A percentile compares a stretch with the other conserved stretches of the same genome.
These are phyloP conservation scores for Pseudorectes ferrugineus DNA, from an alignment of 2,113 vertebrate genomes.

Conservation along the genomic window DNA sequence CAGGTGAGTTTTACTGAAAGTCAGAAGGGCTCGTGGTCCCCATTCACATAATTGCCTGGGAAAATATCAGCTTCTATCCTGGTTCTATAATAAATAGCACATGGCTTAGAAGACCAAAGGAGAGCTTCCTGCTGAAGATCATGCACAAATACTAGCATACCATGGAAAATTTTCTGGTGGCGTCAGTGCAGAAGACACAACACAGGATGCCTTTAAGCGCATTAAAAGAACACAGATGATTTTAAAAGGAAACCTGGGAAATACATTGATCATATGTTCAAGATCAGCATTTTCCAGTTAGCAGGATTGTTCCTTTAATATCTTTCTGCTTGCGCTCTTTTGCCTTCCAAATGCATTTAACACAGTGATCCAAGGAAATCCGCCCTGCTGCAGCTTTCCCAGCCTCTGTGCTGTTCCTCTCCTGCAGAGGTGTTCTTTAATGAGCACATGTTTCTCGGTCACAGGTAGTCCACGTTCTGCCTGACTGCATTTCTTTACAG, in stretches of 20 bases:
- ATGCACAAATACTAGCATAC: neutral
- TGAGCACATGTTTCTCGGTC: neutral
- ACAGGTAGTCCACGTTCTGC: neutral
- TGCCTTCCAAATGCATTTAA: conserved; percentile 8
- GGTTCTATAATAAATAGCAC: conserved; percentile 30
- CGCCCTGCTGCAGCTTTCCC: neutral
- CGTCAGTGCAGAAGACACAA: conserved; percentile 35
- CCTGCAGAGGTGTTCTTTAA: conserved; percentile 22
- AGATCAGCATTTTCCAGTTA: neutral
- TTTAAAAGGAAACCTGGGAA: conserved; percentile 19
- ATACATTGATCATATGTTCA: neutral
- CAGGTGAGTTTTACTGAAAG: neutral
- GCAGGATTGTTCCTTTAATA: neutral
- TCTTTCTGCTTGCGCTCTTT: neutral
- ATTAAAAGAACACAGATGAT: conserved; percentile 29
- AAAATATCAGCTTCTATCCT: neutral
- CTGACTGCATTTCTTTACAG: conserved; percentile 25
- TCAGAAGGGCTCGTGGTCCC: neutral
- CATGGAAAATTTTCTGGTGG: conserved; percentile 7
- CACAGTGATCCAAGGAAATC: neutral
- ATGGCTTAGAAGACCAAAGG: conserved; percentile 23
- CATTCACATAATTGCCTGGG: neutral
- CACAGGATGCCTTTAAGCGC: neutral
- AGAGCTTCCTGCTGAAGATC: conserved; percentile 31
- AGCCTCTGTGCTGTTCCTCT: neutral